phyloP scores from a whole-genome alignment of 2,888 invertebrate genomes.

The Phytoseiulus persimilis region DNA sequence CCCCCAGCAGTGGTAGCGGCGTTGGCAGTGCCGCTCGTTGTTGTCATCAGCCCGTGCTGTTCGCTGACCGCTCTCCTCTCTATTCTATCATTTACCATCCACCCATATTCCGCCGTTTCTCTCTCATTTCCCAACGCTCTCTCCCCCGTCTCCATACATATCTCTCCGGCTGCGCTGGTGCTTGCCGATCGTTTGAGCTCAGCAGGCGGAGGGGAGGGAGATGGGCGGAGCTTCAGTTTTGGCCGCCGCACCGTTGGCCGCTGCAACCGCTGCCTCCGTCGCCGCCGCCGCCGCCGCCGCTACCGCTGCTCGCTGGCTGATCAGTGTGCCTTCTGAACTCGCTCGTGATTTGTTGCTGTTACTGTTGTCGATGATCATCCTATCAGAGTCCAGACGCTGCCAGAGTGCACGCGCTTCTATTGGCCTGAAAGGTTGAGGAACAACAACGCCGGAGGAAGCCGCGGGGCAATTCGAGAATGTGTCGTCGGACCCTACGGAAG shows the following conservation, averaged over 20 bases:
- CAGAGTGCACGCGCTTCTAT: neutral
- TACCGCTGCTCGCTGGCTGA: neutral
- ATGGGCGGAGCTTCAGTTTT: neutral
- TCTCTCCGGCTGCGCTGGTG: neutral
- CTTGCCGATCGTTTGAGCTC: neutral
- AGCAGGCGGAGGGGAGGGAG: neutral
- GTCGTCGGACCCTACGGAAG: neutral
- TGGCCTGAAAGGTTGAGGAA: neutral
- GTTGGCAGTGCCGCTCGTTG: neutral
- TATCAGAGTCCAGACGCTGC: neutral
- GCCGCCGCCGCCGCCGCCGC: neutral
- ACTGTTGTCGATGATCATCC: neutral
- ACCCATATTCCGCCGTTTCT: slow-evolving; percentile 5
- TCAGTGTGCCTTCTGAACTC: neutral
- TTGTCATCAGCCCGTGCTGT: neutral
- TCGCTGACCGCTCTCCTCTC: neutral
- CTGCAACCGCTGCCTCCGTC: neutral
- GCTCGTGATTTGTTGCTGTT: neutral
- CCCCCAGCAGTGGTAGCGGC: neutral
- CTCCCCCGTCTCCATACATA: neutral
- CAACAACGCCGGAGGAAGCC: neutral
- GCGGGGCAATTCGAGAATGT: neutral
- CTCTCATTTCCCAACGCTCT: neutral
- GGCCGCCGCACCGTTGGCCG: neutral
- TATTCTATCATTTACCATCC: neutral